These are phyloP conservation scores for Phalanger gymnotis DNA, from an alignment of 2,797 vertebrate genomes.

Conservation along the genomic window DNA sequence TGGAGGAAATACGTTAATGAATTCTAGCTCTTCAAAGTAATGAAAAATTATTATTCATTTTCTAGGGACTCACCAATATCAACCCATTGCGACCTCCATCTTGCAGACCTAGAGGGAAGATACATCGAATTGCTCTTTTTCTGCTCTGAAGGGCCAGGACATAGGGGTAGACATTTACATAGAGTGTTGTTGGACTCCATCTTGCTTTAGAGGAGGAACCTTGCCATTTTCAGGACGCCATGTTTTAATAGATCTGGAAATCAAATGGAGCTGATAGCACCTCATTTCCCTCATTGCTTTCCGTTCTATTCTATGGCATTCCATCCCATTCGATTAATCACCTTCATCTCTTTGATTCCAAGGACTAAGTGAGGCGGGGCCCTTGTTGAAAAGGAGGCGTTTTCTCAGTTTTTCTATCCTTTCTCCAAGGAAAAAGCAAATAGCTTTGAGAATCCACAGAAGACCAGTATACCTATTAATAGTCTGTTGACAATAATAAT, in stretches of 20 bases:
- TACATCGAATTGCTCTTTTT: not conserved
- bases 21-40: not conserved
- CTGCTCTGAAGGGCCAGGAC: no score
- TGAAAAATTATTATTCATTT: not conserved
- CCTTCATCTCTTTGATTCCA: not conserved
- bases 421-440: not conserved
- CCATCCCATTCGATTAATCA: not conserved
- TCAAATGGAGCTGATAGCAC: not conserved
- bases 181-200: not conserved
- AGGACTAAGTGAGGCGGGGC: constrained; percentile 5
- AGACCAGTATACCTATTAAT: not conserved
- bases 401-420: not conserved
- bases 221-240: not conserved
- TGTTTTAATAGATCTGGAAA: constrained; percentile 11
- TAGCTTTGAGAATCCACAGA: not conserved
- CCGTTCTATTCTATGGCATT: not conserved
- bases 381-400: not conserved
- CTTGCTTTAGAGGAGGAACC: not conserved
- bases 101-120: not conserved
- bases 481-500: not conserved
- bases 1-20: not conserved
- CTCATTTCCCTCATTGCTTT: not conserved
- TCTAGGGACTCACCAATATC: not conserved
- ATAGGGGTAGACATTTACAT: not conserved
- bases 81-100: not conserved